Conservation (phyloP, 2,113 vertebrate genomes). For the Hippocampus mohnikei region DNA sequence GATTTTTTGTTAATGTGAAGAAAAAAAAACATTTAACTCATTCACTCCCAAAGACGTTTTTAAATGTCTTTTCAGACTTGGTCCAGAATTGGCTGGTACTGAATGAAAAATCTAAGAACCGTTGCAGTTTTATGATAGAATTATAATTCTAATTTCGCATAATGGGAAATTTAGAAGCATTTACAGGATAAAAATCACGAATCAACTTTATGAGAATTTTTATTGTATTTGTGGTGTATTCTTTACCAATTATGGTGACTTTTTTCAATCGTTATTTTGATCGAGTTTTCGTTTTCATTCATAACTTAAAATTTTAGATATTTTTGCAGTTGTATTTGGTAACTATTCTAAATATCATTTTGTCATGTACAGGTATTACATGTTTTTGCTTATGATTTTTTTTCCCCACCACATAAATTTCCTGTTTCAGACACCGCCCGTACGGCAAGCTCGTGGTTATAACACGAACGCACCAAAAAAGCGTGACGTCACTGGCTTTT, state of each 20-base stretch:
- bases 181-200: too few relatives aligned
- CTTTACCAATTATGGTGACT: too few relatives aligned
- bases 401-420: neutral
- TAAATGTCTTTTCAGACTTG: too few relatives aligned
- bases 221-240: too few relatives aligned
- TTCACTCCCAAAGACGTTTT: neutral
- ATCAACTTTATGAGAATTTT: too few relatives aligned
- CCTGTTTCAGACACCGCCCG: neutral
- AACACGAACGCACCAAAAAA: constrained; percentile 11
- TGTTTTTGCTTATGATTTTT: neutral
- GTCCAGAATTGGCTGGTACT: too few relatives aligned
- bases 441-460: rapidly evolving
- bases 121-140: neutral
- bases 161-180: neutral
- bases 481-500: constrained; percentile 43
- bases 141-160: neutral
- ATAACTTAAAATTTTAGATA: too few relatives aligned
- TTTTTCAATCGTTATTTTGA: too few relatives aligned
- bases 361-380: neutral
- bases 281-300: too few relatives aligned
- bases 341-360: too few relatives aligned
- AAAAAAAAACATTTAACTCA: neutral
- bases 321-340: too few relatives aligned
- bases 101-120: too few relatives aligned
- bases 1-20: neutral